These are phyloP conservation scores for Grallaria varia DNA, from an alignment of 2,113 vertebrate genomes.

Conservation along the genomic window DNA sequence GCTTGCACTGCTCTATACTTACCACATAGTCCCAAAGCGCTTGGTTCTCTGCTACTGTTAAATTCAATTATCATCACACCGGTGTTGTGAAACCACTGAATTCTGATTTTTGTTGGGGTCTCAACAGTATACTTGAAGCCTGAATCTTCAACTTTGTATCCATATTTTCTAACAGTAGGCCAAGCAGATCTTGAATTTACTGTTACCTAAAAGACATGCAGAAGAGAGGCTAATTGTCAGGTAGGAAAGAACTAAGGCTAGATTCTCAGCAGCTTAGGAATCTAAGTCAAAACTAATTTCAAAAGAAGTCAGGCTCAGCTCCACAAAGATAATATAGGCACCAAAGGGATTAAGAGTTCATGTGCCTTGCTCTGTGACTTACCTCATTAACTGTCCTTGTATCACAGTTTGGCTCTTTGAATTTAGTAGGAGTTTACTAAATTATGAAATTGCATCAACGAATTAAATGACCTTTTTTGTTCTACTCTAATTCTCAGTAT, in stretches of 20 bases:
- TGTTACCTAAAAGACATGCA: constrained; percentile 75
- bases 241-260: background rate
- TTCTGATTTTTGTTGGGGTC: constrained; percentile 84
- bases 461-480: background rate
- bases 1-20: constrained; percentile 19
- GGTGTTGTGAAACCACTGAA: constrained; percentile 95
- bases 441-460: background rate
- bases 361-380: background rate
- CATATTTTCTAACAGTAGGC: constrained; percentile 88
- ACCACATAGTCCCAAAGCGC: constrained; percentile 89
- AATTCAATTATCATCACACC: constrained; percentile 92
- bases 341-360: background rate
- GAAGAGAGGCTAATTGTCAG: background rate
- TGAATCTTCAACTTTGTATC: constrained; percentile 91
- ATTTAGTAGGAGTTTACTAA: background rate
- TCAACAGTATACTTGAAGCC: constrained; percentile 91
- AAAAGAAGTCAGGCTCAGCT: background rate
- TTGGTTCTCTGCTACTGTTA: constrained; percentile 75
- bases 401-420: background rate
- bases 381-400: background rate
- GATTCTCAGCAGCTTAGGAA: background rate
- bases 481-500: background rate
- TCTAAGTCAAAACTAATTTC: background rate
- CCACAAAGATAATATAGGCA: background rate
- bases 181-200: constrained; percentile 86